Evolutionary conservation across 2,113 vertebrate genomes (phyloP).

Genomic region (Syrmaticus mikado): DNA sequence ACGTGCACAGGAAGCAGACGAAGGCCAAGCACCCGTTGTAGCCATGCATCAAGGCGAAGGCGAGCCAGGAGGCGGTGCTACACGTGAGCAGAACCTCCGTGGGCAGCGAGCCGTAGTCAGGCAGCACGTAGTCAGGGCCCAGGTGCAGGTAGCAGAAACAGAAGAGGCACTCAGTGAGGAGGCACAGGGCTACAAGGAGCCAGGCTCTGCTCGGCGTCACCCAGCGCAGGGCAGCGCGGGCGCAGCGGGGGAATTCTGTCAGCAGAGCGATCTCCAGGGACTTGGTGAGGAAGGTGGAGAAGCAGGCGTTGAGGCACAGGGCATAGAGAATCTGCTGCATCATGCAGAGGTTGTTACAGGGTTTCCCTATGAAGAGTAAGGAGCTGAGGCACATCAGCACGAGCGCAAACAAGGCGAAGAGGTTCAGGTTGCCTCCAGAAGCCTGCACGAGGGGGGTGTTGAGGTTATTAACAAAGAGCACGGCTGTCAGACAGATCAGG

Average conservation of each 20-base stretch:
- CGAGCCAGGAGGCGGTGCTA: constrained; percentile 67
- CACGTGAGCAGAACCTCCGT: constrained; percentile 81
- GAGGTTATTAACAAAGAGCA: constrained; percentile 74
- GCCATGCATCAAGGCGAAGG: constrained; percentile 78
- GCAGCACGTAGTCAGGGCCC: background rate
- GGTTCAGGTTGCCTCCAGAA: constrained; percentile 74
- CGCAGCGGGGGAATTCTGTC: constrained; percentile 26
- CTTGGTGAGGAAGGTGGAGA: constrained; percentile 81
- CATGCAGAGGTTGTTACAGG: constrained; percentile 66
- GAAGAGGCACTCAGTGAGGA: background rate
- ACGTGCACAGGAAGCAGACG: constrained; percentile 87
- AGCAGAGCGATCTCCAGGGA: constrained; percentile 73
- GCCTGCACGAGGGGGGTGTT: constrained; percentile 75
- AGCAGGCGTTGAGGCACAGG: constrained; percentile 79
- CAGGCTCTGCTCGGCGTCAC: constrained; percentile 45
- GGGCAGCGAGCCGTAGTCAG: constrained; percentile 20
- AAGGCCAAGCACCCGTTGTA: constrained; percentile 72
- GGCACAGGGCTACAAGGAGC: background rate
- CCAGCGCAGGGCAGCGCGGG: background rate
- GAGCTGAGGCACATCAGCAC: constrained; percentile 74
- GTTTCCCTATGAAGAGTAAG: constrained; percentile 81
- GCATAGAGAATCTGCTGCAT: constrained; percentile 76
- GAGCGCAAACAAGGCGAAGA: constrained; percentile 76
- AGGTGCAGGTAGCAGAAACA: constrained; percentile 10
- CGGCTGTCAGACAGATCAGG: constrained; percentile 38